Percentiles rank a stretch among this genome's conserved stretches.
Evolutionary conservation across 2,113 vertebrate genomes (phyloP).

Genomic region (Malurus melanocephalus): DNA sequence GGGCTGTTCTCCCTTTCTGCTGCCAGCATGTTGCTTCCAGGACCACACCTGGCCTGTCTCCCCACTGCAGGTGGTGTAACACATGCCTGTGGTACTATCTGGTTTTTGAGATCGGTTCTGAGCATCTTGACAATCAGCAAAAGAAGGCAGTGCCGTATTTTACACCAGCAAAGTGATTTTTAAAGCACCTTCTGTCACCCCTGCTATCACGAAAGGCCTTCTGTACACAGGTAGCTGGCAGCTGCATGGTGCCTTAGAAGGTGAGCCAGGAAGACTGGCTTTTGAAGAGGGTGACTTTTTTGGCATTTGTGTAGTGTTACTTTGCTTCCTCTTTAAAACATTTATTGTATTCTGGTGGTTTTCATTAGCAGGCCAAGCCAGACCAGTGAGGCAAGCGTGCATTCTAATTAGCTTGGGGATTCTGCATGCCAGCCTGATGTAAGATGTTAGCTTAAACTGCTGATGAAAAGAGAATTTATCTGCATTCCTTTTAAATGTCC

Average conservation of each 20-base stretch:
- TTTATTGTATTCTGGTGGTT: background rate
- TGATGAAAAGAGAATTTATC: background rate
- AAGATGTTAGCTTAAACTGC: background rate
- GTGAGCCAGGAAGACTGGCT: background rate
- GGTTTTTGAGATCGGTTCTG: background rate
- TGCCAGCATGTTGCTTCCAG: background rate
- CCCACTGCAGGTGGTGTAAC: background rate
- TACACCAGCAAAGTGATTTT: background rate
- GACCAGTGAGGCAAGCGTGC: background rate
- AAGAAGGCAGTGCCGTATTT: background rate
- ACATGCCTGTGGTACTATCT: background rate
- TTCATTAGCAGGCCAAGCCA: background rate
- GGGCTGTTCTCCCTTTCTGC: background rate
- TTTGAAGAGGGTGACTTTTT: background rate
- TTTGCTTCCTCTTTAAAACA: background rate
- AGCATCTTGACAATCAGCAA: background rate
- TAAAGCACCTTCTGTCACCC: background rate
- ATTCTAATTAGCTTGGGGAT: background rate
- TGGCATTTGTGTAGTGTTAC: background rate
- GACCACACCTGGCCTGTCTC: background rate
- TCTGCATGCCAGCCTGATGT: background rate
- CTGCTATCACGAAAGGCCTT: background rate
- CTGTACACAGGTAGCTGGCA: background rate
- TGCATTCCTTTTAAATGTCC: constrained; percentile 3
- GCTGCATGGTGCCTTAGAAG: fast-evolving